These are phyloP conservation scores for Cheilosia scutellata DNA, from an alignment of 2,888 invertebrate genomes.

Conservation along the genomic window DNA sequence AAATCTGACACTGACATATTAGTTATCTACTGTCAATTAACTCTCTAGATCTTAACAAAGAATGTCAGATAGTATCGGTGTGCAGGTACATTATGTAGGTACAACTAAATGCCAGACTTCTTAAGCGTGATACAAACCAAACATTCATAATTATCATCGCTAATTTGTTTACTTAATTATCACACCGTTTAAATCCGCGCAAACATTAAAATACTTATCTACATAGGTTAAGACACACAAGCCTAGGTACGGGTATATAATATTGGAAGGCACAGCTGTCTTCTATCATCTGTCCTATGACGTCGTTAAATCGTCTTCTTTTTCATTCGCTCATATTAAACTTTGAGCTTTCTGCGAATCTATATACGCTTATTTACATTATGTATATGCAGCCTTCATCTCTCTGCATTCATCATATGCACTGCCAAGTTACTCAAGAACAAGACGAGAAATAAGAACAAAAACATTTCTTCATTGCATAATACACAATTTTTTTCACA, in stretches of 20 bases:
- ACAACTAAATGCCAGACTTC: neutral
- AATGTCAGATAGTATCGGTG: too few relatives aligned
- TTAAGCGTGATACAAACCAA: conserved; percentile 28
- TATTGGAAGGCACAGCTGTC: neutral
- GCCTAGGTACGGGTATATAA: neutral
- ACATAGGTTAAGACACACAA: neutral
- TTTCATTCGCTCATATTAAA: conserved; percentile 8
- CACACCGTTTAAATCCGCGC: conserved; percentile 7
- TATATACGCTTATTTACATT: conserved; percentile 11
- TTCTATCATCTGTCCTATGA: conserved; percentile 58
- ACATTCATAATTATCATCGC: conserved; percentile 4
- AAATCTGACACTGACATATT: too few relatives aligned
- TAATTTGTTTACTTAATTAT: conserved; percentile 47
- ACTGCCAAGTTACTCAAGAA: conserved; percentile 50
- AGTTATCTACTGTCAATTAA: too few relatives aligned
- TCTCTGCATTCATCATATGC: conserved; percentile 30
- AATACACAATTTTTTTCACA: conserved; percentile 13
- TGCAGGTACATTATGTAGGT: too few relatives aligned
- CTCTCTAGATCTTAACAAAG: too few relatives aligned
- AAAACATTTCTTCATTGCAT: conserved; percentile 41
- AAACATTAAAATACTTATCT: conserved; percentile 8
- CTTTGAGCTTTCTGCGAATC: conserved; percentile 19
- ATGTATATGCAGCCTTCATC: conserved; percentile 39
- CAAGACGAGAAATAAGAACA: conserved; percentile 15
- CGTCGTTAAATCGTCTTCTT: conserved; percentile 22